These are phyloP conservation scores for Rambutsinella grinnellia DNA, from an alignment of 2,888 invertebrate species.

Conservation along the genomic window DNA sequence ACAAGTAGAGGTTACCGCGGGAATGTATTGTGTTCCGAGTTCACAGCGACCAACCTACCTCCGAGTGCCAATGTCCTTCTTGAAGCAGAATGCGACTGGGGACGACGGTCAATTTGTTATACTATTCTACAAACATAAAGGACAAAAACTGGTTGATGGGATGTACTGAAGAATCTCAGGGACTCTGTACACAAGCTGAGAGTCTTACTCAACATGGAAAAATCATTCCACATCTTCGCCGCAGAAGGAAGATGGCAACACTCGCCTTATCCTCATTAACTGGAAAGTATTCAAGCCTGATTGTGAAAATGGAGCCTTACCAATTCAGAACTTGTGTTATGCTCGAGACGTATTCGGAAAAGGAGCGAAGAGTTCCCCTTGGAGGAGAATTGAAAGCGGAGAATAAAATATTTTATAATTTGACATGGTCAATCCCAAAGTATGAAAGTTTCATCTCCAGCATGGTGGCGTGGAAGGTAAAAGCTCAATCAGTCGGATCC, in stretches of 20 bases:
- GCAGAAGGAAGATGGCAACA: slow-evolving; percentile 71
- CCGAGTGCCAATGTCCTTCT: slow-evolving; percentile 75
- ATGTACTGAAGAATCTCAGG: slow-evolving; percentile 71
- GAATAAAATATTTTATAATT: slow-evolving; percentile 55
- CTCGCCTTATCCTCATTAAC: slow-evolving; percentile 76
- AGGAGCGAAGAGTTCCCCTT: slow-evolving; percentile 16
- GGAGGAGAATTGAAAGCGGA: slow-evolving; percentile 29
- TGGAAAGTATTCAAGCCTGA: slow-evolving; percentile 78
- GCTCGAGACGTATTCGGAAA: slow-evolving; percentile 45
- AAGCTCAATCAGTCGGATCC: slow-evolving; percentile 23
- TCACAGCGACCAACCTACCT: slow-evolving; percentile 70
- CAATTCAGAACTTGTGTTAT: slow-evolving; percentile 66
- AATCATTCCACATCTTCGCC: slow-evolving; percentile 72
- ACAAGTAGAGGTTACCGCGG: slow-evolving; percentile 38
- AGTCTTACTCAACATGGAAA: slow-evolving; percentile 75
- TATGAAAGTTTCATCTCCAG: slow-evolving; percentile 14
- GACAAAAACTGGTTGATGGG: slow-evolving; percentile 83
- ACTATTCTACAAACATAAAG: slow-evolving; percentile 78
- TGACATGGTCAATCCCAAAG: slow-evolving; percentile 32
- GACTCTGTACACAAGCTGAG: slow-evolving; percentile 70
- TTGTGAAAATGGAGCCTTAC: slow-evolving; percentile 78
- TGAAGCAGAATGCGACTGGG: slow-evolving; percentile 66
- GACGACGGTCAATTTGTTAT: slow-evolving; percentile 76
- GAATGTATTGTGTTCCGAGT: slow-evolving; percentile 36
- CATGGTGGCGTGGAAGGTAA: slow-evolving; percentile 57